A percentile compares a stretch with the other conserved stretches of the same genome.
phyloP scores from a whole-genome alignment of 2,888 invertebrate genomes.

The Tipula confusa region DNA sequence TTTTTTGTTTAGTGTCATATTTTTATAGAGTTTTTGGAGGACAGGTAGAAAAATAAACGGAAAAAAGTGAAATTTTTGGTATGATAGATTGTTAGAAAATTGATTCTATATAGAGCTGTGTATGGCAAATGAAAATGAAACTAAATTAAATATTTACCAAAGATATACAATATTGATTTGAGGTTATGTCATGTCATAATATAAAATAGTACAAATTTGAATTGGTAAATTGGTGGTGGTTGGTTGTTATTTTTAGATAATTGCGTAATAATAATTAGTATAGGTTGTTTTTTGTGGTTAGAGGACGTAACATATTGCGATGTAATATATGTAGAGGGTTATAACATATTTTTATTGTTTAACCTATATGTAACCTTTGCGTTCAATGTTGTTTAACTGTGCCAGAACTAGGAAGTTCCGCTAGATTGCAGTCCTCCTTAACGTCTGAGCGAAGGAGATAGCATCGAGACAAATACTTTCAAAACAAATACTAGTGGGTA shows the following conservation, averaged over 20 bases:
- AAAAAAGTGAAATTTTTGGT: neutral
- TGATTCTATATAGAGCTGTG: neutral
- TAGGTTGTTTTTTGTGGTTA: neutral
- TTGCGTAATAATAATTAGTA: neutral
- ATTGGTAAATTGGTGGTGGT: neutral
- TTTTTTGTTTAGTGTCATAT: neutral
- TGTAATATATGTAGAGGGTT: too few relatives aligned
- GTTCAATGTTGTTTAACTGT: too few relatives aligned
- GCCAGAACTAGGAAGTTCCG: too few relatives aligned
- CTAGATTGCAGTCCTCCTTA: too few relatives aligned
- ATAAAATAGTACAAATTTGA: neutral
- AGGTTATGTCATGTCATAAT: neutral
- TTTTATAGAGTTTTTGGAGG: neutral
- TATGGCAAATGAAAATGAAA: neutral
- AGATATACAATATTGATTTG: slow-evolving; percentile 20
- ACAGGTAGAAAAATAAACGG: slow-evolving; percentile 8
- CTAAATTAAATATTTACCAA: slow-evolving; percentile 20
- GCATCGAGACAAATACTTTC: too few relatives aligned
- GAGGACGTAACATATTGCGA: too few relatives aligned
- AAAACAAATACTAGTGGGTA: too few relatives aligned
- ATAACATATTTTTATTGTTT: too few relatives aligned
- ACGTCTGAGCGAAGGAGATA: too few relatives aligned
- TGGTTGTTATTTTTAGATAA: neutral
- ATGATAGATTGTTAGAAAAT: neutral
- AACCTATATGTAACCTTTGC: too few relatives aligned